These are phyloP conservation scores for Vidua macroura DNA, from an alignment of 2,113 vertebrate species.

Conservation along the genomic window DNA sequence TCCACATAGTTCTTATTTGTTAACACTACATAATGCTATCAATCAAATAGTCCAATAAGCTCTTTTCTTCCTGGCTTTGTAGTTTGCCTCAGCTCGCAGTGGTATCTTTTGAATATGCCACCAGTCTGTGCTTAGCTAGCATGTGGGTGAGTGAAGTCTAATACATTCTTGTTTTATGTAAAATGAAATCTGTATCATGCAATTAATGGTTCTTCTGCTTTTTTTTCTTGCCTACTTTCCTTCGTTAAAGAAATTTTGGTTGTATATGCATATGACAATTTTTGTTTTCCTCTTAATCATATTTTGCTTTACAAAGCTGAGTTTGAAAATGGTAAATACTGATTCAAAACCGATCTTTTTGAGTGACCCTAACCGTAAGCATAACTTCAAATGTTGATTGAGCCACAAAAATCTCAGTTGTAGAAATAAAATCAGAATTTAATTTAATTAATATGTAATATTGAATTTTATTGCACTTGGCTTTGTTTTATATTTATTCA, in stretches of 20 bases:
- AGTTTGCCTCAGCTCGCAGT: slow-evolving; percentile 79
- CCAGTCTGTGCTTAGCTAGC: slow-evolving; percentile 76
- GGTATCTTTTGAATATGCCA: slow-evolving; percentile 82
- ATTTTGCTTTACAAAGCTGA: neutral
- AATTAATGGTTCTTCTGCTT: neutral
- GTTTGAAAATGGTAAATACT: neutral
- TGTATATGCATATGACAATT: neutral
- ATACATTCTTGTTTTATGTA: slow-evolving; percentile 35
- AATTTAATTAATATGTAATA: neutral
- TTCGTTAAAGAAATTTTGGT: neutral
- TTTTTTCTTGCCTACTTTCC: neutral
- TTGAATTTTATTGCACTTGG: neutral
- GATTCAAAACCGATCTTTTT: neutral
- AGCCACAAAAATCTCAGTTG: neutral
- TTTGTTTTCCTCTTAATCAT: neutral
- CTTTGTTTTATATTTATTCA: neutral
- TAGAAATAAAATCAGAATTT: neutral
- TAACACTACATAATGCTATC: neutral
- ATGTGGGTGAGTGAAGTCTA: slow-evolving; percentile 79
- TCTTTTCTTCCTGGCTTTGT: slow-evolving; percentile 81
- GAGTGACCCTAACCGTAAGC: neutral
- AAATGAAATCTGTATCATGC: slow-evolving; percentile 23
- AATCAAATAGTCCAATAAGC: slow-evolving; percentile 70
- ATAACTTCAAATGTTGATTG: neutral
- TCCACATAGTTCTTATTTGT: neutral